Base-by-base conservation (phyloP, 2,888 invertebrate genomes). In the Acronicta psi region DNA sequence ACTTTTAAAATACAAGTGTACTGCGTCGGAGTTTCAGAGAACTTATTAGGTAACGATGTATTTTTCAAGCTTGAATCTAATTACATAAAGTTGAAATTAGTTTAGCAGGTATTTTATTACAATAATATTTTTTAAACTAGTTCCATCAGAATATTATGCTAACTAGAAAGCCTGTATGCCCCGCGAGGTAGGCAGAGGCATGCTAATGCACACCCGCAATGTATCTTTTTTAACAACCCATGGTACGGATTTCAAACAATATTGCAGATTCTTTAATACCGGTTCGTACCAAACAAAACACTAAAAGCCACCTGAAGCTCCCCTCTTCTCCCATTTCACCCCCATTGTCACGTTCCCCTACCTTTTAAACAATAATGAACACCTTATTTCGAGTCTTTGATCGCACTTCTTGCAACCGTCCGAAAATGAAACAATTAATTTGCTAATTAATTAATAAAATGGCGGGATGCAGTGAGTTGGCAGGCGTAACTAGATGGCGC, bases 351-450 rank as follows among this genome's bases (percentile, higher is more conserved):
- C 34, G 44, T 44, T 52, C 52, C 74, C 70, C 70, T 57, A 14
- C 54, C 66, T 60, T 56, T 65, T 51, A 60, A 61, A 74, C 63
- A 62, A 45, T 71, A 72, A 72, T 70, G 58, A 66, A 74, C 71
- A 70, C 58, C 75, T 58, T 70, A 65, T 74, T 74, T 56, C 69
- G 37, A 18, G 44, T 51, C 64, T 54, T 73, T 73, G 74, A 69
- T 69, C 53, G 52, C 43, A 53, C 45, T 70, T 47, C 59, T 40
- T 52, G 42, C 59, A 70, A 44, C 61, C 55, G 41, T 59, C 62
- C 36, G 44, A 53, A 71, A 68, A 55, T 72, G 4, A 36, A 70
- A 65, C 67, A 57, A 50, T 65, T 59, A 57, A 70, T 70, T 58
- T 55, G 40, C 43, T 55, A 58, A 74, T 71, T 70, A 57, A 56